A percentile compares a stretch with the other conserved stretches of the same genome.
These are phyloP conservation scores for Zoanthus sociatus DNA, from an alignment of 92 coral and sea anemone genomes.

Conservation along the genomic window DNA sequence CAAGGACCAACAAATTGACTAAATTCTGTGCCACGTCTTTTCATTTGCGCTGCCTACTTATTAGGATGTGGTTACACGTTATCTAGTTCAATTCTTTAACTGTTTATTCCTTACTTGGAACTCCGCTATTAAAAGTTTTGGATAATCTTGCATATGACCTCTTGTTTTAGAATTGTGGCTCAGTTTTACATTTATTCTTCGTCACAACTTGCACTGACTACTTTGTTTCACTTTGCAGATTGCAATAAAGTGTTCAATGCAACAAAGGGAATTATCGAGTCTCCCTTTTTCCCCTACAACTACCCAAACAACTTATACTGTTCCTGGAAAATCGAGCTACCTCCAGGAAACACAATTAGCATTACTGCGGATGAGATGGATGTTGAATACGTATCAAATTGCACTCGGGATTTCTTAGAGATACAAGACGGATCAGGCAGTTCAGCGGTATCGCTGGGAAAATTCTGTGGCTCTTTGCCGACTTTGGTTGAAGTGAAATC, in stretches of 20 bases:
- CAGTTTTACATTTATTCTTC: too few relatives aligned
- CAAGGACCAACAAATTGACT: too few relatives aligned
- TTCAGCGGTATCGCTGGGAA: slow-evolving; percentile 67
- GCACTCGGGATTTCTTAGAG: slow-evolving; percentile 63
- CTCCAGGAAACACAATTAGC: slow-evolving; percentile 53
- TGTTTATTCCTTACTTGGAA: too few relatives aligned
- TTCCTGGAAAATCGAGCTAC: slow-evolving; percentile 67
- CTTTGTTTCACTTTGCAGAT: slow-evolving; percentile 26
- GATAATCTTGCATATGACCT: too few relatives aligned
- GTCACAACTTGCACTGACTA: too few relatives aligned
- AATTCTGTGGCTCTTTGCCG: slow-evolving; percentile 54
- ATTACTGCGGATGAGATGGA: slow-evolving; percentile 49
- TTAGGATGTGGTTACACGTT: too few relatives aligned
- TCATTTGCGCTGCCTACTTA: too few relatives aligned
- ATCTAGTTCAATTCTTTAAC: too few relatives aligned
- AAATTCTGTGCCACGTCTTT: too few relatives aligned
- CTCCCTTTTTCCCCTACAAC: slow-evolving; percentile 69
- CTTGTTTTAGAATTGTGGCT: too few relatives aligned
- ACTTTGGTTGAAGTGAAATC: slow-evolving; percentile 54
- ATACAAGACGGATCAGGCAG: slow-evolving; percentile 60
- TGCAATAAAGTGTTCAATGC: slow-evolving; percentile 46
- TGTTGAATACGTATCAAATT: slow-evolving; percentile 60
- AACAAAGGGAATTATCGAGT: slow-evolving; percentile 54
- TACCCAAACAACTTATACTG: slow-evolving; percentile 69
- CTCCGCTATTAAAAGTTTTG: too few relatives aligned